These are phyloP conservation scores for Platichthys stellatus DNA, from an alignment of 2,113 vertebrate species.

Conservation along the genomic window DNA sequence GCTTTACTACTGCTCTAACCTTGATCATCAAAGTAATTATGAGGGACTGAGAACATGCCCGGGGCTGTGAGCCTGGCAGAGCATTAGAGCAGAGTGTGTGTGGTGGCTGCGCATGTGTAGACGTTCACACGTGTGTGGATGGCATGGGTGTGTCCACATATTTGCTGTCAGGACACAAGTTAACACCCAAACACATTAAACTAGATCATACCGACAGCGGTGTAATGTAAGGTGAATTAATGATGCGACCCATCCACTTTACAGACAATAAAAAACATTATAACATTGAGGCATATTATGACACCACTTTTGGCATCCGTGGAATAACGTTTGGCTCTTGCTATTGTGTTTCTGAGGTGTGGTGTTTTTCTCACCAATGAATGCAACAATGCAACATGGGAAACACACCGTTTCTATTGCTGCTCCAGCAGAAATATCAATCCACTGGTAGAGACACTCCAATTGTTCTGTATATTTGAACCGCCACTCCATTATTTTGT, in stretches of 20 bases:
- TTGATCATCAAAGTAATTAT: slow-evolving; percentile 82
- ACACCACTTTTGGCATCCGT: not conserved
- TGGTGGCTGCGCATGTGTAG: slow-evolving; percentile 2
- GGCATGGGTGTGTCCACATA: slow-evolving; percentile 31
- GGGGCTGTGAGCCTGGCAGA: slow-evolving; percentile 57
- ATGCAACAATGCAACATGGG: slow-evolving; percentile 48
- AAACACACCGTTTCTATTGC: slow-evolving; percentile 65
- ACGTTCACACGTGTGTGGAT: slow-evolving; percentile 15
- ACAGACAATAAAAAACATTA: no score
- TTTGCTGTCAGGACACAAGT: slow-evolving; percentile 24
- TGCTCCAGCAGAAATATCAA: slow-evolving; percentile 73
- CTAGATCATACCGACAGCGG: not conserved
- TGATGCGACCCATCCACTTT: no score
- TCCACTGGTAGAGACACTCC: slow-evolving; percentile 41
- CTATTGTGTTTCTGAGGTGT: not conserved
- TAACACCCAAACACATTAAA: slow-evolving; percentile 13
- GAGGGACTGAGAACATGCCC: slow-evolving; percentile 78
- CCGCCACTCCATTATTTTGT: not conserved
- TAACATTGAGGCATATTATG: not conserved
- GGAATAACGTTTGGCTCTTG: no score
- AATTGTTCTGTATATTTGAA: slow-evolving; percentile 26
- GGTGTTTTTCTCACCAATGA: slow-evolving; percentile 24
- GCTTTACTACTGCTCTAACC: slow-evolving; percentile 78
- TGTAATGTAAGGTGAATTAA: no score
- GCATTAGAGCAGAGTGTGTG: slow-evolving; percentile 24